phyloP scores from a whole-genome alignment of 2,888 invertebrate species.

The Sabatieria punctata region DNA sequence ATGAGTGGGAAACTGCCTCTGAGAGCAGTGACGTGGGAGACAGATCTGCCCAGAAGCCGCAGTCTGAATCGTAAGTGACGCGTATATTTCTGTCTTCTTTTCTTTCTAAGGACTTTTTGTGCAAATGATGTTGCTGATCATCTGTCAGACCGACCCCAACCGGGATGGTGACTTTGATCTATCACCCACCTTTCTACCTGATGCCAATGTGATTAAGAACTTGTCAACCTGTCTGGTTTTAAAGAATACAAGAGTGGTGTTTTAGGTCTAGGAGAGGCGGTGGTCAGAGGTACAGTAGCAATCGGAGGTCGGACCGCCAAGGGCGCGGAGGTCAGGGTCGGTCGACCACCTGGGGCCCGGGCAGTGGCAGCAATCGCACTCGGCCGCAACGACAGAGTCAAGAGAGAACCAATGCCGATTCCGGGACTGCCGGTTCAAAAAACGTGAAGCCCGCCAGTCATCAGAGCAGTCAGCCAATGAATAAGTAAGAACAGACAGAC shows the following conservation, averaged over 20 bases:
- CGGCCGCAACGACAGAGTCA: not conserved
- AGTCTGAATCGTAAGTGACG: not conserved
- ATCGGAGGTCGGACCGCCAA: not conserved
- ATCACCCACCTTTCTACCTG: too few species aligned
- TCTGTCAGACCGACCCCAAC: too few species aligned
- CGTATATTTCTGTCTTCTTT: not conserved
- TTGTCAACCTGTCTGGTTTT: too few species aligned
- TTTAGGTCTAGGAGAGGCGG: too few species aligned
- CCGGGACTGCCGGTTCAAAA: conserved; percentile 17
- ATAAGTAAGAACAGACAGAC: too few species aligned
- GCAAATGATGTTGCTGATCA: too few species aligned
- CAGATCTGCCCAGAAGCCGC: conserved; percentile 31
- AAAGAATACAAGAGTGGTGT: too few species aligned
- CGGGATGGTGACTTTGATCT: too few species aligned
- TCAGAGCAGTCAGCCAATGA: conserved; percentile 14
- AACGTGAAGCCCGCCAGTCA: conserved; percentile 28
- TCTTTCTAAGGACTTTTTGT: too few species aligned
- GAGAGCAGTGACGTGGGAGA: conserved; percentile 50
- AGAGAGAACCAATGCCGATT: not conserved
- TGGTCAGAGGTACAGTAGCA: too few species aligned
- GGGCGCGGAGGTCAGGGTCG: not conserved
- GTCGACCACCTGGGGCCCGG: not conserved
- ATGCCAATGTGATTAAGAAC: too few species aligned
- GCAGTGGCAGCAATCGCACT: not conserved
- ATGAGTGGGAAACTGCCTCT: conserved; percentile 57